Evolutionary conservation across 2,113 vertebrate genomes (phyloP).

Genomic region (Tringa solitaria): DNA sequence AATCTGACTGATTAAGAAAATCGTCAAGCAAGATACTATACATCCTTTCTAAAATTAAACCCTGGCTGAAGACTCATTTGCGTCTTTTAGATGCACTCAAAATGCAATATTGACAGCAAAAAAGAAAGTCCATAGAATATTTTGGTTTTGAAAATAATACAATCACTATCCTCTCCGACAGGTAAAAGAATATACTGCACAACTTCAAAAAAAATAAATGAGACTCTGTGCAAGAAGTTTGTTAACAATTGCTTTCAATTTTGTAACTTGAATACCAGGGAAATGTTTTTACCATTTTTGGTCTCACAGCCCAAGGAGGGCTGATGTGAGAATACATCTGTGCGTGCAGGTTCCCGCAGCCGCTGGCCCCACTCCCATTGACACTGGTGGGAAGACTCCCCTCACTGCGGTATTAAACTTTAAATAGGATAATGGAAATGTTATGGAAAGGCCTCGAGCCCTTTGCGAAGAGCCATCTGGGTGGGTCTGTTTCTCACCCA

Average conservation of each 20-base stretch:
- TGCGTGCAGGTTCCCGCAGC: neutral
- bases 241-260: neutral
- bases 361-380: neutral
- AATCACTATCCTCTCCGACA: neutral
- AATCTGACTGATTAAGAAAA: constrained; percentile 68
- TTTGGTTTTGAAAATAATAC: neutral
- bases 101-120: neutral
- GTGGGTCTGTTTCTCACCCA: constrained; percentile 60
- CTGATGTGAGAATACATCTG: neutral
- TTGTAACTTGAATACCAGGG: neutral
- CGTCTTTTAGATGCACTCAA: neutral
- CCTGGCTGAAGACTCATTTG: constrained; percentile 25
- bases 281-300: neutral
- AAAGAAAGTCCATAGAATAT: neutral
- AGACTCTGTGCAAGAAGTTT: neutral
- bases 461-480: neutral
- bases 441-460: constrained; percentile 7
- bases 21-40: constrained; percentile 54
- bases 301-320: neutral
- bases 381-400: neutral
- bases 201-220: neutral
- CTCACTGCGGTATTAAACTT: neutral
- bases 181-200: neutral
- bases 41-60: constrained; percentile 71
- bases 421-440: constrained; percentile 27